Conservation (phyloP, 2,113 vertebrate species). For the Phocoena phocoena region DNA sequence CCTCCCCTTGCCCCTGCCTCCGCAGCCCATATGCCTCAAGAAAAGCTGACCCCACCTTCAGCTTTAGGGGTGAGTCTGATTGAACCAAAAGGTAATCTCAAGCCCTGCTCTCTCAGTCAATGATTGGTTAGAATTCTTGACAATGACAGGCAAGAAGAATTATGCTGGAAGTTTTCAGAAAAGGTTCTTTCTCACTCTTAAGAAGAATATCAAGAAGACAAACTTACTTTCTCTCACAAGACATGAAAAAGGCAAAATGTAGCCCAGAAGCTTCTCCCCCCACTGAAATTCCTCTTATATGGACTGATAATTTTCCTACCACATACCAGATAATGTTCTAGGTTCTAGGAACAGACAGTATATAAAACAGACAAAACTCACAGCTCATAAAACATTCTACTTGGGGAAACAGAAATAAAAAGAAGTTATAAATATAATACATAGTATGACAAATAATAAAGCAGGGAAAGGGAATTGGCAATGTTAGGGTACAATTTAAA, state of each 20-base stretch:
- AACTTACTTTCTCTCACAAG: neutral
- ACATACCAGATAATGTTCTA: neutral
- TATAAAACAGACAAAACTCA: neutral
- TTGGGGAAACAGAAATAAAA: neutral
- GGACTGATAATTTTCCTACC: neutral
- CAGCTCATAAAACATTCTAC: neutral
- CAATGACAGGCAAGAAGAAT: neutral
- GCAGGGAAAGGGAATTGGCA: neutral
- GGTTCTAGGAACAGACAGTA: neutral
- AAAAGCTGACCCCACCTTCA: neutral
- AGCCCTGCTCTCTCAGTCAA: neutral
- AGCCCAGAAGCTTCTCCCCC: neutral
- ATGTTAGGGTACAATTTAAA: neutral
- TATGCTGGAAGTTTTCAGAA: neutral
- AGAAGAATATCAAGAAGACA: neutral
- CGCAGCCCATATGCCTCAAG: neutral
- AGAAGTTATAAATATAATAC: neutral
- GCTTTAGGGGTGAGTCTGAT: neutral
- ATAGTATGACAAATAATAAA: neutral
- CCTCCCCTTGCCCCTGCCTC: too few relatives aligned
- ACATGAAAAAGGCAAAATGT: neutral
- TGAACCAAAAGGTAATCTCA: neutral
- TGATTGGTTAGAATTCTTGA: neutral
- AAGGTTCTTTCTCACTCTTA: neutral
- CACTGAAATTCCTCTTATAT: neutral